These are phyloP conservation scores for Microplitis deprimator DNA, from an alignment of 2,888 invertebrate genomes.

Conservation along the genomic window DNA sequence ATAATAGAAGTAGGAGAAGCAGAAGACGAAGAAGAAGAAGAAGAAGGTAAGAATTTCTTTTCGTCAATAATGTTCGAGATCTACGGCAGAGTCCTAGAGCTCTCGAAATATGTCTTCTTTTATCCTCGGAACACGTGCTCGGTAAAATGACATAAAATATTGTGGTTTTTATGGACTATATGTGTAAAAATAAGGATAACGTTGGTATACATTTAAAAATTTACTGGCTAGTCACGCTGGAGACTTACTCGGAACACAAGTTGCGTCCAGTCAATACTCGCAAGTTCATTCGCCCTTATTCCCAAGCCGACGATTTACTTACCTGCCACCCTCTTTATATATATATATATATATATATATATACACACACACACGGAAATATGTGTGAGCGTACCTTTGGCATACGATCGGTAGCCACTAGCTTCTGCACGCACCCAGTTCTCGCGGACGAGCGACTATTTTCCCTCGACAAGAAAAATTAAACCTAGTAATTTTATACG, in stretches of 20 bases:
- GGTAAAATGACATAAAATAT: not conserved
- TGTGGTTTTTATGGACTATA: not conserved
- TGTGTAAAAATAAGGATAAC: not conserved
- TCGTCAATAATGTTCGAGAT: not conserved
- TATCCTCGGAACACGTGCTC: not conserved
- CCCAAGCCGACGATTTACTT: slow-evolving; percentile 35
- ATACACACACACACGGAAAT: slow-evolving; percentile 10
- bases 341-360: slow-evolving; percentile 1
- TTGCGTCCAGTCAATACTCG: slow-evolving; percentile 42
- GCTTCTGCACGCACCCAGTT: slow-evolving; percentile 23
- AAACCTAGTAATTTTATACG: slow-evolving; percentile 5
- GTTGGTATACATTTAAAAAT: not conserved
- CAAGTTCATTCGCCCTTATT: slow-evolving; percentile 43
- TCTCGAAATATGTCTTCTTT: not conserved
- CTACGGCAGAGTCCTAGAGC: not conserved
- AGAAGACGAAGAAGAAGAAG: not conserved
- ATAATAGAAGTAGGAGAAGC: not conserved
- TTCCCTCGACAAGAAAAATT: not conserved
- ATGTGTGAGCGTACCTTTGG: slow-evolving; percentile 7
- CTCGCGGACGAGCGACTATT: not conserved
- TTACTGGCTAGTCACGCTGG: not conserved
- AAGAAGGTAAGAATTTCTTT: not conserved
- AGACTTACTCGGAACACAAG: slow-evolving; percentile 1
- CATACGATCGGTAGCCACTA: slow-evolving; percentile 13
- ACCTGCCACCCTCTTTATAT: slow-evolving; percentile 25